phyloP scores from a whole-genome alignment of 2,888 invertebrate species.

The Dicyrtoma fusca region DNA sequence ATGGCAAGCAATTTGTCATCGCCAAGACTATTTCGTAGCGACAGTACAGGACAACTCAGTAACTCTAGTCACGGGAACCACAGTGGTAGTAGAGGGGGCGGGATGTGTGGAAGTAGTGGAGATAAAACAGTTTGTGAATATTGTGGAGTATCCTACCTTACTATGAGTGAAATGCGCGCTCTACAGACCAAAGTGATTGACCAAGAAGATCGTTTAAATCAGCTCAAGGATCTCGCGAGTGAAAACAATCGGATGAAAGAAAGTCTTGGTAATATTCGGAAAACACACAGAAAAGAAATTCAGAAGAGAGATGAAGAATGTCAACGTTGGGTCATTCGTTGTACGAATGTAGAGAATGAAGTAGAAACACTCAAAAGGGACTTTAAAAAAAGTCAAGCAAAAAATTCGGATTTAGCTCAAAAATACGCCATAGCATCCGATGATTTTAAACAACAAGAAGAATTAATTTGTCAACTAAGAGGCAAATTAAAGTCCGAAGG shows the following conservation, averaged over 20 bases:
- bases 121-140: slow-evolving; percentile 42
- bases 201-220: slow-evolving; percentile 31
- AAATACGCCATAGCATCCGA: slow-evolving; percentile 36
- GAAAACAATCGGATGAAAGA: slow-evolving; percentile 36
- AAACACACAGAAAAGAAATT: slow-evolving; percentile 32
- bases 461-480: slow-evolving; percentile 28
- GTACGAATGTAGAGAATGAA: slow-evolving; percentile 25
- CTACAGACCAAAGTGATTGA: slow-evolving; percentile 40
- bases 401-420: slow-evolving; percentile 28
- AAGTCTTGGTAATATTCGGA: slow-evolving; percentile 19
- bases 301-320: slow-evolving; percentile 33
- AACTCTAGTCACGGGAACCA: background rate
- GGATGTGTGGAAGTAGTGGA: background rate
- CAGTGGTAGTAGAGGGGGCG: background rate
- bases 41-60: slow-evolving; percentile 1
- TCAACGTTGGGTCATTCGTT: slow-evolving; percentile 28
- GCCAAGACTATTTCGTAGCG: slow-evolving; percentile 13
- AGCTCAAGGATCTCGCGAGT: slow-evolving; percentile 27
- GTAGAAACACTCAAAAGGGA: slow-evolving; percentile 18
- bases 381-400: slow-evolving; percentile 2
- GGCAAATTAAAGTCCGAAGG: slow-evolving; percentile 10
- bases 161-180: slow-evolving; percentile 34
- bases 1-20: background rate
- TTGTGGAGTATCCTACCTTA: slow-evolving; percentile 39
- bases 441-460: slow-evolving; percentile 38